These are phyloP conservation scores for Reticulitermes lucifugus DNA, from an alignment of 2,888 invertebrate genomes.

Conservation along the genomic window DNA sequence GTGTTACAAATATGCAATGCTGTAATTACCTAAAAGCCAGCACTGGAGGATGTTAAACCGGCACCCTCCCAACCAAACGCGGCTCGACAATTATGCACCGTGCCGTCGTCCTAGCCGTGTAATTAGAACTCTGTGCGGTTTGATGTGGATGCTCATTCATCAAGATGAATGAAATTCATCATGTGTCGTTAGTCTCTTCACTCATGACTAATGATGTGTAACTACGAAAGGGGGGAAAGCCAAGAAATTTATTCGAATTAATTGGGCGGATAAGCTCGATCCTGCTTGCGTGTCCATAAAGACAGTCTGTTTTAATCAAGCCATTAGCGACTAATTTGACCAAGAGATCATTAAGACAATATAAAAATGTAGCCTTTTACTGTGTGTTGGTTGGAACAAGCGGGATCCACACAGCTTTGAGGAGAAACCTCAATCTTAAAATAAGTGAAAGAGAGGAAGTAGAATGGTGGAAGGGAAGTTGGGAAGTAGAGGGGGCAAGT, in stretches of 20 bases:
- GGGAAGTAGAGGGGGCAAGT: neutral
- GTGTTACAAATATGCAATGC: neutral
- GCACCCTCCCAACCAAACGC: neutral
- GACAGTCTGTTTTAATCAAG: neutral
- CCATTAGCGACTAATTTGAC: conserved; percentile 16
- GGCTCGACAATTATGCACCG: neutral
- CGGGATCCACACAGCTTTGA: neutral
- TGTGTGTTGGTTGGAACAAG: neutral
- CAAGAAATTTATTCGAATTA: conserved; percentile 18
- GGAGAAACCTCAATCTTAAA: conserved; percentile 12
- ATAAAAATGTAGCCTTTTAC: neutral
- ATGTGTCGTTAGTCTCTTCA: neutral
- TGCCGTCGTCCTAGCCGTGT: neutral
- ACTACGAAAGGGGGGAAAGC: neutral
- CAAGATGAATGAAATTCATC: neutral
- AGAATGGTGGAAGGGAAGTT: neutral
- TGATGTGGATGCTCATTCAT: neutral
- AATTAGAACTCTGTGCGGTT: neutral
- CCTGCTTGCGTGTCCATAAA: neutral
- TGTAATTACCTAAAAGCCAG: conserved; percentile 1
- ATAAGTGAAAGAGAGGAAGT: conserved; percentile 11
- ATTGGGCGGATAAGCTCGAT: neutral
- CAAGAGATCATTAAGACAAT: conserved; percentile 20
- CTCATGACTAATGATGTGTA: conserved; percentile 15
- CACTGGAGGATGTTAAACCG: neutral